phyloP scores from a whole-genome alignment of 2,888 invertebrate genomes.

The Cephus pygmeus region DNA sequence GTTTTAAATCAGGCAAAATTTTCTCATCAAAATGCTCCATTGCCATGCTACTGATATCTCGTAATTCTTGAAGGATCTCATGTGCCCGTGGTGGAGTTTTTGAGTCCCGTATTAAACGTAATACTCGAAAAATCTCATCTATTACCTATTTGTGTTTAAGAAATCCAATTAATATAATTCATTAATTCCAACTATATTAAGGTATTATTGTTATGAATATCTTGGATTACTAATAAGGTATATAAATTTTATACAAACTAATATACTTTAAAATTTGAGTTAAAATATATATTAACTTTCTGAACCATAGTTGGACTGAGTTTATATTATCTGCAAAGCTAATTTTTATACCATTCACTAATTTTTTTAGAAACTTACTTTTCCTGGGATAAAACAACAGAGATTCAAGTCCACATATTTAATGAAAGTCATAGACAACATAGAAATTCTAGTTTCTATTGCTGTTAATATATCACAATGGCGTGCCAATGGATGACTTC shows the following conservation, averaged over 20 bases:
- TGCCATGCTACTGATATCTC: slow-evolving; percentile 95
- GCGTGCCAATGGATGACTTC: slow-evolving; percentile 85
- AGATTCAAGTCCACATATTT: slow-evolving; percentile 86
- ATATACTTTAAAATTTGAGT: not conserved
- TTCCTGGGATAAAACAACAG: slow-evolving; percentile 94
- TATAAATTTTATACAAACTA: not conserved
- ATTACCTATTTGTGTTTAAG: slow-evolving; percentile 73
- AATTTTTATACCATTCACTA: not conserved
- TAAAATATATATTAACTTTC: not conserved
- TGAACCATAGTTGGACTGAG: not conserved
- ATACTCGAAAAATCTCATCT: slow-evolving; percentile 85
- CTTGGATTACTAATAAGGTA: not conserved
- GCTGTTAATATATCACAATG: slow-evolving; percentile 91
- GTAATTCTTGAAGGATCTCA: slow-evolving; percentile 86
- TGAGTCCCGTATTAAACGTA: slow-evolving; percentile 75
- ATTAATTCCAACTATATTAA: slow-evolving; percentile 20
- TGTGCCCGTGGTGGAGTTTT: slow-evolving; percentile 79
- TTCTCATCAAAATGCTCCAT: slow-evolving; percentile 96
- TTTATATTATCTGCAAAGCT: not conserved
- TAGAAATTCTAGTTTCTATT: slow-evolving; percentile 90
- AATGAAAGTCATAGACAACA: slow-evolving; percentile 92
- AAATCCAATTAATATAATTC: slow-evolving; percentile 27
- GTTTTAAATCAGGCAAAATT: slow-evolving; percentile 73
- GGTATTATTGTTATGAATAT: not conserved
- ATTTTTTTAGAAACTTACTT: slow-evolving; percentile 69